These are phyloP conservation scores for Poeciliopsis turrubarensis DNA, from an alignment of 2,113 vertebrate species.

Conservation along the genomic window DNA sequence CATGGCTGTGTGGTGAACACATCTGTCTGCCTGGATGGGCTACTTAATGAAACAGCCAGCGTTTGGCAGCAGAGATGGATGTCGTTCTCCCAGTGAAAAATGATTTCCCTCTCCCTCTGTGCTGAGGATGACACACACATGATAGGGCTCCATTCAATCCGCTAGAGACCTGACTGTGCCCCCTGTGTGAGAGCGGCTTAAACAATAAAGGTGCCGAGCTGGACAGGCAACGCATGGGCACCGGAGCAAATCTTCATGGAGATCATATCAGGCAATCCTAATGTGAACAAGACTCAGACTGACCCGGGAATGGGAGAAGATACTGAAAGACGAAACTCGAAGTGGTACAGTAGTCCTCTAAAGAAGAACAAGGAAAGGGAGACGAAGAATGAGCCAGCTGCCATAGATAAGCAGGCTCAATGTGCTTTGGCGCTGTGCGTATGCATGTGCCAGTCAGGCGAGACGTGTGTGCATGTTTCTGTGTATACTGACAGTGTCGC, in stretches of 20 bases:
- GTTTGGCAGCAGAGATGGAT: conserved; percentile 76
- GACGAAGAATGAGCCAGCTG: conserved; percentile 65
- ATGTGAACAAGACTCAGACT: conserved; percentile 75
- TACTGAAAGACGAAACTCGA: conserved; percentile 63
- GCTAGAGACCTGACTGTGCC: conserved; percentile 63
- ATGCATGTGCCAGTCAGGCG: conserved; percentile 26
- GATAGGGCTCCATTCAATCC: conserved; percentile 72
- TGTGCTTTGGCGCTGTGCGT: conserved; percentile 28
- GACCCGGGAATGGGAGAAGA: conserved; percentile 72
- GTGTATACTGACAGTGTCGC: conserved; percentile 60
- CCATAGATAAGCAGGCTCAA: conserved; percentile 59
- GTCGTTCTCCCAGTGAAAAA: conserved; percentile 77
- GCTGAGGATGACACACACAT: conserved; percentile 64
- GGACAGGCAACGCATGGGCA: conserved; percentile 77
- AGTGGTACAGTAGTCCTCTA: conserved; percentile 64
- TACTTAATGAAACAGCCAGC: conserved; percentile 83
- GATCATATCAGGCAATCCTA: conserved; percentile 81
- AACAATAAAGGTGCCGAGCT: conserved; percentile 73
- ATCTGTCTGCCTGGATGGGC: conserved; percentile 83
- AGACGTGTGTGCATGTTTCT: conserved; percentile 29
- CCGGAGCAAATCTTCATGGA: conserved; percentile 75
- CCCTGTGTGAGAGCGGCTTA: conserved; percentile 63
- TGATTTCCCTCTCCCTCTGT: conserved; percentile 67
- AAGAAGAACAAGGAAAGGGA: conserved; percentile 53
- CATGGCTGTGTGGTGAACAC: conserved; percentile 75